Conservation (phyloP, 2,888 invertebrate species). For the Chymomyza procnemis region DNA sequence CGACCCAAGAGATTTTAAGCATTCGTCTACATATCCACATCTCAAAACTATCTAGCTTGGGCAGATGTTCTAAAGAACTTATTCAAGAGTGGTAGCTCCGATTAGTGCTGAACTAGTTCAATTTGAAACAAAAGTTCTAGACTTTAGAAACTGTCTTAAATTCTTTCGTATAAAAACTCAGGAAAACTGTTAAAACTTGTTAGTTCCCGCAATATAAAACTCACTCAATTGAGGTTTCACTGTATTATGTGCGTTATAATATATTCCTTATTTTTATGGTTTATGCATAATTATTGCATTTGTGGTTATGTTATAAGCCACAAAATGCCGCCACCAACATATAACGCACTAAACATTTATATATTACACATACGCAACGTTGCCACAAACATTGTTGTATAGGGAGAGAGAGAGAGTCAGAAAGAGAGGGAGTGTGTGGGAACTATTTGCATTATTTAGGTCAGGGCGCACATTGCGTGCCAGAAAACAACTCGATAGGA, state of each 20-base stretch:
- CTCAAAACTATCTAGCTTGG: too few species aligned
- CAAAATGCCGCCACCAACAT: slow-evolving; percentile 12
- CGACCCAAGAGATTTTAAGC: too few species aligned
- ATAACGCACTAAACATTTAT: not conserved
- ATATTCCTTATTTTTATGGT: slow-evolving; percentile 29
- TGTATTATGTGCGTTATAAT: slow-evolving; percentile 17
- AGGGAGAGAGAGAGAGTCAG: slow-evolving; percentile 3
- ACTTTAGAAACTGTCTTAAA: too few species aligned
- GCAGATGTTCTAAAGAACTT: too few species aligned
- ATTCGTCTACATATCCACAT: too few species aligned
- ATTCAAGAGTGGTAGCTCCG: too few species aligned
- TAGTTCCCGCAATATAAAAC: not conserved
- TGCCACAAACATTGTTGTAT: slow-evolving; percentile 30
- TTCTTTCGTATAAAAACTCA: too few species aligned
- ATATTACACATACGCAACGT: slow-evolving; percentile 59
- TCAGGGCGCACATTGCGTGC: slow-evolving; percentile 43
- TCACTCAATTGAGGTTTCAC: slow-evolving; percentile 30
- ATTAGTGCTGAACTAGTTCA: too few species aligned
- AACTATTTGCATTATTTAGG: slow-evolving; percentile 57
- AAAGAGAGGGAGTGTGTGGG: too few species aligned
- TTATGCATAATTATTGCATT: slow-evolving; percentile 9
- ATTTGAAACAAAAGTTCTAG: too few species aligned
- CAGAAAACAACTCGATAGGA: slow-evolving; percentile 36
- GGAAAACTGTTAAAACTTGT: too few species aligned
- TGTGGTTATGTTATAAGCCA: slow-evolving; percentile 24